phyloP scores from a whole-genome alignment of 2,888 invertebrate species.

The Eristalis arbustorum region DNA sequence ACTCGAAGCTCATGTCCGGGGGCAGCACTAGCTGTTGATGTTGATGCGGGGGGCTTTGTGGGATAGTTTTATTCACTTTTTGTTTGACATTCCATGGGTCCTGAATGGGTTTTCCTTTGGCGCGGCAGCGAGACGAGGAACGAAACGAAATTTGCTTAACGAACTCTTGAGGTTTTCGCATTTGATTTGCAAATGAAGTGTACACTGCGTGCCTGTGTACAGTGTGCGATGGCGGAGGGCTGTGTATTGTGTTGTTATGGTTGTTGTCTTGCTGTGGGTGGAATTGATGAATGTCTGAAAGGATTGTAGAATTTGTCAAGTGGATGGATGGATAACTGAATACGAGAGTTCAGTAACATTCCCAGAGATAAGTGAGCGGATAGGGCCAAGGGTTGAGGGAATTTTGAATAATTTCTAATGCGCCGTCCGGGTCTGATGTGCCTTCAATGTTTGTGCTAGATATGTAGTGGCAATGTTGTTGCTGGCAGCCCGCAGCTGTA shows the following conservation, averaged over 20 bases:
- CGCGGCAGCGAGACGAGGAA: neutral
- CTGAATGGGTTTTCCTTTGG: slow-evolving; percentile 39
- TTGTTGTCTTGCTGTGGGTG: slow-evolving; percentile 2
- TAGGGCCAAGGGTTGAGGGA: neutral
- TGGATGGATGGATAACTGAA: neutral
- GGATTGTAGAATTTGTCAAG: neutral
- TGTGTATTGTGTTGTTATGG: slow-evolving; percentile 11
- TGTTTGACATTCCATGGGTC: slow-evolving; percentile 31
- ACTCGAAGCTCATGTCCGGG: slow-evolving; percentile 15
- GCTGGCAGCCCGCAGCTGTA: neutral
- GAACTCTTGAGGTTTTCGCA: slow-evolving; percentile 54
- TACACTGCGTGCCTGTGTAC: neutral
- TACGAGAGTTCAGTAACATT: slow-evolving; percentile 39
- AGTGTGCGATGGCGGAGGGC: neutral
- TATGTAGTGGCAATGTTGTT: neutral
- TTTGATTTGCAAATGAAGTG: slow-evolving; percentile 59
- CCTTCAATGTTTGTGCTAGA: neutral
- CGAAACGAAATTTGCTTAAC: slow-evolving; percentile 53
- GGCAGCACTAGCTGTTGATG: neutral
- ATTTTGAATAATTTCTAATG: neutral
- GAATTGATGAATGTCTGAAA: slow-evolving; percentile 52
- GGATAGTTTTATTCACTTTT: slow-evolving; percentile 44
- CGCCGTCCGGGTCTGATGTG: neutral
- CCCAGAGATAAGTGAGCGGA: slow-evolving; percentile 8
- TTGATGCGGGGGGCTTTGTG: neutral